phyloP scores from a whole-genome alignment of 2,113 vertebrate genomes.

The Camelus bactrianus region DNA sequence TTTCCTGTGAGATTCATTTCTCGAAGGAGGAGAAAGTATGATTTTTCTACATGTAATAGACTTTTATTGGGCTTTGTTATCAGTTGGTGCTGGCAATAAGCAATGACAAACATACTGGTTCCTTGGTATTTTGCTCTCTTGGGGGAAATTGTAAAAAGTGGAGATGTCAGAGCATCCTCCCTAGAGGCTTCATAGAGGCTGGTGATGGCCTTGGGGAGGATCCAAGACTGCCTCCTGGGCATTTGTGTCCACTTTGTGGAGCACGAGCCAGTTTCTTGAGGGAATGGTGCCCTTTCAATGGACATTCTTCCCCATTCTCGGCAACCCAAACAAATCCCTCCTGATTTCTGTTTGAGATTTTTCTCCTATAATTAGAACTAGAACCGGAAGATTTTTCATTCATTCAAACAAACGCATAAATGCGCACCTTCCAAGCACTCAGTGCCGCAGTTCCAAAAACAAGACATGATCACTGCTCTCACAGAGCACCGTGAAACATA shows the following conservation, averaged over 20 bases:
- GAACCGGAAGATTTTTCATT: background rate
- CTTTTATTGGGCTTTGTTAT: conserved; percentile 42
- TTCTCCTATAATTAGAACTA: background rate
- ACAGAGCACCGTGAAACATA: background rate
- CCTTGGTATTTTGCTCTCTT: conserved; percentile 6
- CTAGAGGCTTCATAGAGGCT: background rate
- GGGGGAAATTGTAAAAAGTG: background rate
- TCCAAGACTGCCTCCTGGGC: background rate
- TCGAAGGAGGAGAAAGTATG: background rate
- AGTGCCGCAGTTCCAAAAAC: background rate
- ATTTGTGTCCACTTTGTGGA: background rate
- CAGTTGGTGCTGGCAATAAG: background rate
- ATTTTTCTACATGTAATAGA: conserved; percentile 31
- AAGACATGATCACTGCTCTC: background rate
- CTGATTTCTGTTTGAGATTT: conserved; percentile 32
- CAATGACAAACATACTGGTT: background rate
- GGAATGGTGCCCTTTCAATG: background rate
- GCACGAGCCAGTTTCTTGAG: background rate
- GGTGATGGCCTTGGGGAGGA: background rate
- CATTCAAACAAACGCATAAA: background rate
- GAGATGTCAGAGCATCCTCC: background rate
- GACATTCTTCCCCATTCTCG: background rate
- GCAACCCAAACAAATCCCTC: background rate
- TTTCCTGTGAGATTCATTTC: conserved; percentile 27
- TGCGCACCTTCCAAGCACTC: background rate